A percentile compares a stretch with the other conserved stretches of the same genome.
These are phyloP conservation scores for Trimorus sp. DNA, from an alignment of 2,888 invertebrate genomes.

Conservation along the genomic window DNA sequence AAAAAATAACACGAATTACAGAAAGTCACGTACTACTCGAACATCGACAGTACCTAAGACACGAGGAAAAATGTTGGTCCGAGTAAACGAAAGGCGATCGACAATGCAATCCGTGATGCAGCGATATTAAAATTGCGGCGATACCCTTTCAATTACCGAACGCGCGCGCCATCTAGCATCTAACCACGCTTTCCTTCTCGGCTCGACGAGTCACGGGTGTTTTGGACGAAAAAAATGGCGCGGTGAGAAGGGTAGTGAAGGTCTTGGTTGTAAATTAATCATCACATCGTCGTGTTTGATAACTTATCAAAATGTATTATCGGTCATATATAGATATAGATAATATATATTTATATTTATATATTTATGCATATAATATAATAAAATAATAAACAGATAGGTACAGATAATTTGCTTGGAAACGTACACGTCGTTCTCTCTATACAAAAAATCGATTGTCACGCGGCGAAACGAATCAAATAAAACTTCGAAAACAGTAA, in stretches of 20 bases:
- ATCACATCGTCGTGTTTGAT: conserved; percentile 72
- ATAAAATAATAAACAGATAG: conserved; percentile 54
- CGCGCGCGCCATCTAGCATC: no score
- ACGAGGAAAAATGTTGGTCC: background rate
- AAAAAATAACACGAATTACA: no score
- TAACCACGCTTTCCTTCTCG: no score
- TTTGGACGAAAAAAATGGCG: conserved; percentile 61
- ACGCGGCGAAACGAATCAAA: conserved; percentile 31
- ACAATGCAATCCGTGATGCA: conserved; percentile 21
- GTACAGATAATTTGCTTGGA: no score
- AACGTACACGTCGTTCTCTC: conserved; percentile 77
- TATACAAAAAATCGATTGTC: conserved; percentile 68
- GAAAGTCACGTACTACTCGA: no score
- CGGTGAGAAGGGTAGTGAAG: conserved; percentile 70
- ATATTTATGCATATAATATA: conserved; percentile 4
- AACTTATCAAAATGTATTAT: conserved; percentile 75
- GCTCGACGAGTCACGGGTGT: no score
- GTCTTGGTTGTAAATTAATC: conserved; percentile 73
- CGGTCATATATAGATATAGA: conserved; percentile 69
- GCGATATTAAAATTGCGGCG: conserved; percentile 6
- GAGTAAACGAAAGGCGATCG: conserved; percentile 23
- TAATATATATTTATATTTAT: conserved; percentile 59
- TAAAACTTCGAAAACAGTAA: conserved; percentile 24
- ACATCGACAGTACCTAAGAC: background rate
- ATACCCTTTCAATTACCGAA: conserved; percentile 35